These are phyloP conservation scores for Drosophila planitibia DNA, from an alignment of 2,888 invertebrate species.

Conservation along the genomic window DNA sequence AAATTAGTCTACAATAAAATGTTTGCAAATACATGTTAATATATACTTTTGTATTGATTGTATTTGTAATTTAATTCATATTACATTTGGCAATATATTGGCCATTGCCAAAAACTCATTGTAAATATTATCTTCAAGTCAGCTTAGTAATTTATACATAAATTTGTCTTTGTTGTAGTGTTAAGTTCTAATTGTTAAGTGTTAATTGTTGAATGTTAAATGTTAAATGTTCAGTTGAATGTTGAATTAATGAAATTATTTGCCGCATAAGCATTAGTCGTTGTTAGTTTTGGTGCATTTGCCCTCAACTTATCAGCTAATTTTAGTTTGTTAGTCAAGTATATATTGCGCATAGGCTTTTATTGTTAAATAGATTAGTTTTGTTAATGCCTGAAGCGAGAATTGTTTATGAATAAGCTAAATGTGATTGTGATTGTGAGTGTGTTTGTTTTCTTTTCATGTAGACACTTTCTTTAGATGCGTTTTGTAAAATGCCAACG, in stretches of 20 bases:
- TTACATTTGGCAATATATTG: constrained; percentile 20
- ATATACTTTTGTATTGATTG: constrained; percentile 5
- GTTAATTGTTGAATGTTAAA: constrained; percentile 4
- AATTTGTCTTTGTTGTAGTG: constrained; percentile 2
- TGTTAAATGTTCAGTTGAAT: constrained; percentile 2
- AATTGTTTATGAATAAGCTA: constrained; percentile 31
- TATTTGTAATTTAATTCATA: constrained; percentile 38
- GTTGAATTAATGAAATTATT: constrained; percentile 19
- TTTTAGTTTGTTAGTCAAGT: constrained; percentile 71
- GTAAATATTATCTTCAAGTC: constrained; percentile 33
- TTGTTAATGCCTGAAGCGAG: constrained; percentile 38
- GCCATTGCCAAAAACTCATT: constrained; percentile 28
- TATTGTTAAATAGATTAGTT: constrained; percentile 27
- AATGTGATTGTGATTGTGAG: constrained; percentile 12
- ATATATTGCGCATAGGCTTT: constrained; percentile 23
- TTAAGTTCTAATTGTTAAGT: constrained; percentile 1
- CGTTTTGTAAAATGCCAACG: constrained; percentile 15
- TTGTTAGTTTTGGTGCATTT: constrained; percentile 56
- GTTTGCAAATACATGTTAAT: constrained; percentile 29
- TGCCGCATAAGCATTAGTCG: constrained; percentile 43
- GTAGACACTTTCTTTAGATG: constrained; percentile 8
- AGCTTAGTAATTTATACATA: constrained; percentile 20
- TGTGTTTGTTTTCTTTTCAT: constrained; percentile 11
- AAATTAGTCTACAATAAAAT: constrained; percentile 70
- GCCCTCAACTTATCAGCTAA: constrained; percentile 64